Percentiles rank a stretch among this genome's conserved stretches.
Evolutionary conservation across 2,113 vertebrate genomes (phyloP).

Genomic region (Tricholaema leucomelas): DNA sequence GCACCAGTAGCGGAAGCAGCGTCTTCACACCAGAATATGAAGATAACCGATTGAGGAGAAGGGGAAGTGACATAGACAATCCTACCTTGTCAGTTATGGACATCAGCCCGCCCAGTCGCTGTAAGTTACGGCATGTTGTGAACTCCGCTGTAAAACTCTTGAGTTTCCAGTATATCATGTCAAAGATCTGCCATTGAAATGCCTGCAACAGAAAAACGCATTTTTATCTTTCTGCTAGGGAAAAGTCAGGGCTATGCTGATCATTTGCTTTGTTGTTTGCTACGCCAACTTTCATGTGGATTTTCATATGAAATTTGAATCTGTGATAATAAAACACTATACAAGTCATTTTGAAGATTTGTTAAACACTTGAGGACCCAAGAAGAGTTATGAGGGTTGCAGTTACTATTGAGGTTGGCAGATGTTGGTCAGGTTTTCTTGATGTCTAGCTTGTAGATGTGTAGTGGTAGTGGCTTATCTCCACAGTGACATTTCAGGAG

Average conservation of each 20-base stretch:
- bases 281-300: neutral
- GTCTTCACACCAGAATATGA: slow-evolving; percentile 92
- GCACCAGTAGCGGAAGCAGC: slow-evolving; percentile 97
- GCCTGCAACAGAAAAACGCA: neutral
- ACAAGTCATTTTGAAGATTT: neutral
- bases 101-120: slow-evolving; percentile 97
- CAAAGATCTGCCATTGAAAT: neutral
- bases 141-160: neutral
- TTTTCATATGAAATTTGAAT: neutral
- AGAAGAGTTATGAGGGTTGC: neutral
- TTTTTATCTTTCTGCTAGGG: neutral
- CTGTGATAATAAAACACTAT: neutral
- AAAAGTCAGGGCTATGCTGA: neutral
- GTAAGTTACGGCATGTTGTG: slow-evolving; percentile 76
- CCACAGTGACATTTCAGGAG: neutral
- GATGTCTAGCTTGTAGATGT: neutral
- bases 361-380: neutral
- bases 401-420: neutral
- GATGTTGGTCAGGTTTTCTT: neutral
- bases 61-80: slow-evolving; percentile 95
- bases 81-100: slow-evolving; percentile 95
- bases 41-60: slow-evolving; percentile 84
- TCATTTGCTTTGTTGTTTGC: neutral
- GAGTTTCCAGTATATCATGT: neutral
- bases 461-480: neutral